Evolutionary conservation across 2,888 invertebrate species (phyloP).

Genomic region (Spilarctia lutea): DNA sequence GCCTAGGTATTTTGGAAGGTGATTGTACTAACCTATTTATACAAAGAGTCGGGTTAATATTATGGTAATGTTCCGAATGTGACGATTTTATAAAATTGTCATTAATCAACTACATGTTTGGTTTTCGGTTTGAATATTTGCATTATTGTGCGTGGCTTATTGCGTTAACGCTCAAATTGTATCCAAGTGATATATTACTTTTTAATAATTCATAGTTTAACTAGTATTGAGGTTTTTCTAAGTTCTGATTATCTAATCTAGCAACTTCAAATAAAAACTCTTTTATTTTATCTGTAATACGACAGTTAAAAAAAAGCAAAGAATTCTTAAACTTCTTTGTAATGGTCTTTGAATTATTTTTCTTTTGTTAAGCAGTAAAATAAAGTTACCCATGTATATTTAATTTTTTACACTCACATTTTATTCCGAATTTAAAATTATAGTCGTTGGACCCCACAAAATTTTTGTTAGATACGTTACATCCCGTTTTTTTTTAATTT

Average conservation of each 20-base stretch:
- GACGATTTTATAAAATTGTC: slow-evolving; percentile 57
- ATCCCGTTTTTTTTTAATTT: background rate
- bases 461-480: background rate
- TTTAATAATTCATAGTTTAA: background rate
- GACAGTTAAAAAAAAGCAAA: too few species aligned
- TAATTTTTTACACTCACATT: background rate
- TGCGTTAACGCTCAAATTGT: slow-evolving; percentile 7
- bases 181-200: background rate
- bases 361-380: too few species aligned
- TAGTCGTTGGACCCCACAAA: background rate
- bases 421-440: background rate
- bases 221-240: background rate
- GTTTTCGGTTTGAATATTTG: slow-evolving; percentile 43
- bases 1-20: slow-evolving; percentile 36
- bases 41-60: slow-evolving; percentile 61
- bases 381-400: too few species aligned
- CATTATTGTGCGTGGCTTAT: slow-evolving; percentile 24
- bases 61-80: slow-evolving; percentile 63
- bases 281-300: too few species aligned
- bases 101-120: slow-evolving; percentile 68
- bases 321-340: too few species aligned
- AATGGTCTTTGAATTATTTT: too few species aligned
- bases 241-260: background rate
- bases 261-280: background rate
- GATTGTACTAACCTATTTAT: slow-evolving; percentile 67